These are phyloP conservation scores for Plagodis dolabraria DNA, from an alignment of 2,888 invertebrate genomes.

Conservation along the genomic window DNA sequence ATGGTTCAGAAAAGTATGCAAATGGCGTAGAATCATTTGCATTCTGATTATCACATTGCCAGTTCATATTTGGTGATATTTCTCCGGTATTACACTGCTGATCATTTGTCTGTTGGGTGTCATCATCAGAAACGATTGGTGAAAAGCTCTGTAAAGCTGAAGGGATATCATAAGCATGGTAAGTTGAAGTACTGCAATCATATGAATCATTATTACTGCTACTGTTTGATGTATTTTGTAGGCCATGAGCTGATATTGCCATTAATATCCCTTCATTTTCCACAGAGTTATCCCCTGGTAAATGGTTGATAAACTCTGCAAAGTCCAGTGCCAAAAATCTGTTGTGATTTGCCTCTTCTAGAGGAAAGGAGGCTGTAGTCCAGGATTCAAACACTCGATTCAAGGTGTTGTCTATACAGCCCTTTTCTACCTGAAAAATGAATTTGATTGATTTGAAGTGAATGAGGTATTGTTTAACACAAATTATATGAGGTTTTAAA, in stretches of 20 bases:
- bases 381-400: conserved; percentile 87
- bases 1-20: conserved; percentile 15
- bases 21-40: conserved; percentile 42
- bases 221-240: conserved; percentile 76
- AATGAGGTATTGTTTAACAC: too few species aligned
- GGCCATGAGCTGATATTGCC: conserved; percentile 90
- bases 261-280: conserved; percentile 90
- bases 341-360: conserved; percentile 57
- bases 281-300: conserved; percentile 83
- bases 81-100: conserved; percentile 40
- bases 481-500: too few species aligned
- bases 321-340: conserved; percentile 70
- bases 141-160: conserved; percentile 38
- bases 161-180: conserved; percentile 37
- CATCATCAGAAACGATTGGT: conserved; percentile 50
- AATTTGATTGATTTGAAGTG: conserved; percentile 6
- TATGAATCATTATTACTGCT: conserved; percentile 35
- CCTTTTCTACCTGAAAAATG: conserved; percentile 82
- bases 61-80: conserved; percentile 14
- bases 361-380: conserved; percentile 75
- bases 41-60: conserved; percentile 19
- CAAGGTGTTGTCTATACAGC: conserved; percentile 88
- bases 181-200: conserved; percentile 24
- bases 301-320: conserved; percentile 82
- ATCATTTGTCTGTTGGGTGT: conserved; percentile 33